A percentile compares a stretch with the other conserved stretches of the same genome.
phyloP scores from a whole-genome alignment of 1,140 invertebrate genomes.

The Aethina tumida region DNA sequence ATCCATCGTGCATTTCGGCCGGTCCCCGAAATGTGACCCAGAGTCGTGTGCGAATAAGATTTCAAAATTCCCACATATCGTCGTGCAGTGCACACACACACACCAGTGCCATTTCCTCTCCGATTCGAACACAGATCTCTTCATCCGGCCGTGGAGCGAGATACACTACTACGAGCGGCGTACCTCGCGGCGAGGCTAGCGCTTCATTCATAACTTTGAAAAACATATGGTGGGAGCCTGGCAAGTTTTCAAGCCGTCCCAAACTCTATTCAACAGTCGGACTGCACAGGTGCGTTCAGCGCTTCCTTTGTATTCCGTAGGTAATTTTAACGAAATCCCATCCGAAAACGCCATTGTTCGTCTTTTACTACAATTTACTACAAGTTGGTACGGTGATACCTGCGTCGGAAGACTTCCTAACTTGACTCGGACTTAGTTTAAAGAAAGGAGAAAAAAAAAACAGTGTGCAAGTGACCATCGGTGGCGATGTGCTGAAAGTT shows the following conservation, averaged over 20 bases:
- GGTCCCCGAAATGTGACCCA: no score
- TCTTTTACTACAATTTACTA: conserved; percentile 11
- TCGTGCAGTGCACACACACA: no score
- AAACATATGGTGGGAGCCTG: conserved; percentile 8
- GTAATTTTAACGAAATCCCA: neutral
- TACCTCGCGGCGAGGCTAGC: conserved; percentile 9
- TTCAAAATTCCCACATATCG: no score
- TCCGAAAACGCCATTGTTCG: conserved; percentile 10
- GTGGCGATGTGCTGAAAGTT: conserved; percentile 3
- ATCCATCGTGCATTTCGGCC: no score
- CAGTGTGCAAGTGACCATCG: neutral
- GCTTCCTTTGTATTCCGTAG: conserved; percentile 13
- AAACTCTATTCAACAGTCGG: conserved; percentile 13
- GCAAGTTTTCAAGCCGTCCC: conserved; percentile 11
- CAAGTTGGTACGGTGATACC: conserved; percentile 2
- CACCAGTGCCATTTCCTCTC: no score
- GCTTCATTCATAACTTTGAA: conserved; percentile 15
- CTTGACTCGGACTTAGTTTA: conserved; percentile 4
- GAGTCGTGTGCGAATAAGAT: no score
- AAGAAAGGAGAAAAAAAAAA: neutral
- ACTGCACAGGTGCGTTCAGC: conserved; percentile 12
- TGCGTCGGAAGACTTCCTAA: conserved; percentile 6
- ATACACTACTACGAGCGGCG: neutral
- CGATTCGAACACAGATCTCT: no score
- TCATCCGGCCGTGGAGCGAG: neutral